phyloP scores from a whole-genome alignment of 2,888 invertebrate species.

The Himalopsyche anomala region DNA sequence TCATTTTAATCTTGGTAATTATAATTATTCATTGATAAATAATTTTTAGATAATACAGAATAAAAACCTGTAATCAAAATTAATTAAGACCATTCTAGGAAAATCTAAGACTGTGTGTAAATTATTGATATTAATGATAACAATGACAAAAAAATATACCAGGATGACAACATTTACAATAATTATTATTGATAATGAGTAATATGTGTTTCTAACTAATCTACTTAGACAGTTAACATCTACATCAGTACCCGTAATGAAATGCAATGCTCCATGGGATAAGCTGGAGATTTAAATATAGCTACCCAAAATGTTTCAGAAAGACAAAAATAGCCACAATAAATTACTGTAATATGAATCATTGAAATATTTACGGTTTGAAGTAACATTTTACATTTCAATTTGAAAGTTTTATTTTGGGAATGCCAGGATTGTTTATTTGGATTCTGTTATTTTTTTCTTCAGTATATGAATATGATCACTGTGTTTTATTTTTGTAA shows the following conservation, averaged over 20 bases:
- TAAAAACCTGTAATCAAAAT: no score
- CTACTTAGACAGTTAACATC: not conserved
- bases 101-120: no score
- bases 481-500: no score
- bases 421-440: conserved; percentile 25
- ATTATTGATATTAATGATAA: no score
- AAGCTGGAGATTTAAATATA: conserved; percentile 13
- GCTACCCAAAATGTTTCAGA: conserved; percentile 8
- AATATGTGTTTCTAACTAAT: not conserved
- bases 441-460: not conserved
- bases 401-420: conserved; percentile 26
- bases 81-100: no score
- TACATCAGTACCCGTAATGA: not conserved
- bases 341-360: conserved; percentile 34
- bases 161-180: no score
- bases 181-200: no score
- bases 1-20: no score
- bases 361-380: conserved; percentile 30
- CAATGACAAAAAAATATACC: no score
- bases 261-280: not conserved
- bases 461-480: not conserved
- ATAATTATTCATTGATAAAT: no score
- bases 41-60: no score
- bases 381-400: conserved; percentile 26
- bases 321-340: conserved; percentile 21